These are phyloP conservation scores for Corythoichthys intestinalis DNA, from an alignment of 2,113 vertebrate genomes.

Conservation along the genomic window DNA sequence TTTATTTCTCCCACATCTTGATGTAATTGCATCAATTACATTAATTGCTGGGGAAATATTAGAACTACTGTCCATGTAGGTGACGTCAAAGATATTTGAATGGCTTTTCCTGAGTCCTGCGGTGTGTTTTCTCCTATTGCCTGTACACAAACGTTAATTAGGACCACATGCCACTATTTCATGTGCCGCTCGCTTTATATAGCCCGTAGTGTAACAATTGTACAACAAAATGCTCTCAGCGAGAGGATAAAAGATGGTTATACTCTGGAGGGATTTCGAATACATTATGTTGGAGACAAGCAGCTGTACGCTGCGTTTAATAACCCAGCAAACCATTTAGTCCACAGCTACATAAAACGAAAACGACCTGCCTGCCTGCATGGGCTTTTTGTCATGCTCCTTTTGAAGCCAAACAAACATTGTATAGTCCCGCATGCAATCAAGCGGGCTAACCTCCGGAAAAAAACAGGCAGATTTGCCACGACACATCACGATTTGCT, in stretches of 20 bases:
- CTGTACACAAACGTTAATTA: constrained; percentile 57
- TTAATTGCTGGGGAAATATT: neutral
- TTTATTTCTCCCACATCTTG: constrained; percentile 9
- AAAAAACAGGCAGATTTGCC: constrained; percentile 9
- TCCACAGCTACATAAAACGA: constrained; percentile 48
- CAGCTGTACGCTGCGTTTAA: constrained; percentile 62
- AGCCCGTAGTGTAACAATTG: constrained; percentile 63
- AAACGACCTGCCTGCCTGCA: constrained; percentile 31
- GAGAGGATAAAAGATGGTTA: constrained; percentile 63
- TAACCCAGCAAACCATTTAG: constrained; percentile 60
- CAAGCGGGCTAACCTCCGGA: neutral
- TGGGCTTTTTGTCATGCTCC: constrained; percentile 30
- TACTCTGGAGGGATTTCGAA: constrained; percentile 64
- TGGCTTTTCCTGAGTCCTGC: constrained; percentile 27
- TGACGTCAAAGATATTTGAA: constrained; percentile 5
- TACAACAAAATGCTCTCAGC: constrained; percentile 60
- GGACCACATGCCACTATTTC: constrained; percentile 65
- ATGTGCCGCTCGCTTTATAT: constrained; percentile 61
- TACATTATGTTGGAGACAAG: constrained; percentile 63
- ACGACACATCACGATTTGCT: neutral
- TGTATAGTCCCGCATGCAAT: constrained; percentile 13
- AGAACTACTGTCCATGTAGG: constrained; percentile 14
- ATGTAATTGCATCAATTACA: neutral
- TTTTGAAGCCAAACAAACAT: constrained; percentile 32
- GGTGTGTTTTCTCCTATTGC: constrained; percentile 38